A percentile compares a stretch with the other conserved stretches of the same genome.
Conservation (phyloP, 30 jellyfish, hydroid and myxozoan species). For the Pseudorhiza aurosa region DNA sequence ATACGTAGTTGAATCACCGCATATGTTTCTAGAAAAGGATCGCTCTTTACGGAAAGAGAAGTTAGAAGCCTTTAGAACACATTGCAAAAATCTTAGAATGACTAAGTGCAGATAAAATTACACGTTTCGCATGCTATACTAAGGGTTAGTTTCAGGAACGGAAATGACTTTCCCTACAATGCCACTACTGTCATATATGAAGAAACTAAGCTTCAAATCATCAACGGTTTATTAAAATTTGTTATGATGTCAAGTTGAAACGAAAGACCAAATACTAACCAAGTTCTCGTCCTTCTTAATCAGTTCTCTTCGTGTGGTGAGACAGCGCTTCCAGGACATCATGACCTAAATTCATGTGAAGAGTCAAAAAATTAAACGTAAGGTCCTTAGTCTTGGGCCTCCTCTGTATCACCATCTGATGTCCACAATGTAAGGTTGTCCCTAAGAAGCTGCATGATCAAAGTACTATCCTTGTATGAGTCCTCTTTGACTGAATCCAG, state of each 20-base stretch:
- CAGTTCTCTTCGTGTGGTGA: slow-evolving; percentile 12
- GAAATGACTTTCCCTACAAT: slow-evolving; percentile 17
- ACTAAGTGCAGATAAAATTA: too few species aligned
- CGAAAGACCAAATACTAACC: slow-evolving; percentile 44
- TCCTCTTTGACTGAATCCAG: slow-evolving; percentile 94
- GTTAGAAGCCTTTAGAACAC: too few species aligned
- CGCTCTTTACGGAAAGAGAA: too few species aligned
- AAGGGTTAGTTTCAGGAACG: not conserved
- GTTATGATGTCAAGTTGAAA: not conserved
- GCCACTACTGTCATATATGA: not conserved
- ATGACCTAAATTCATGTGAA: slow-evolving; percentile 64
- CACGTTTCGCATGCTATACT: too few species aligned
- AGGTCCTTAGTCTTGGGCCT: slow-evolving; percentile 30
- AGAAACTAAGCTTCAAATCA: slow-evolving; percentile 20
- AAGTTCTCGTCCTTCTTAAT: slow-evolving; percentile 41
- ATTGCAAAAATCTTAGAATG: too few species aligned
- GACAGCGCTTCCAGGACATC: slow-evolving; percentile 33
- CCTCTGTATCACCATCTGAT: slow-evolving; percentile 67
- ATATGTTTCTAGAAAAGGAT: too few species aligned
- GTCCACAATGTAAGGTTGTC: slow-evolving; percentile 99
- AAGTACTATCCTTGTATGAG: slow-evolving; percentile 97
- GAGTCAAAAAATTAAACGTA: slow-evolving; percentile 20
- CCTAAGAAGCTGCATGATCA: slow-evolving; percentile 96
- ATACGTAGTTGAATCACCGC: too few species aligned
- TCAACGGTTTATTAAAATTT: not conserved